Evolutionary conservation across 2,113 vertebrate genomes (phyloP), one percentile per base, ranked within the genome.

Genomic region (Oreochromis niloticus): DNA sequence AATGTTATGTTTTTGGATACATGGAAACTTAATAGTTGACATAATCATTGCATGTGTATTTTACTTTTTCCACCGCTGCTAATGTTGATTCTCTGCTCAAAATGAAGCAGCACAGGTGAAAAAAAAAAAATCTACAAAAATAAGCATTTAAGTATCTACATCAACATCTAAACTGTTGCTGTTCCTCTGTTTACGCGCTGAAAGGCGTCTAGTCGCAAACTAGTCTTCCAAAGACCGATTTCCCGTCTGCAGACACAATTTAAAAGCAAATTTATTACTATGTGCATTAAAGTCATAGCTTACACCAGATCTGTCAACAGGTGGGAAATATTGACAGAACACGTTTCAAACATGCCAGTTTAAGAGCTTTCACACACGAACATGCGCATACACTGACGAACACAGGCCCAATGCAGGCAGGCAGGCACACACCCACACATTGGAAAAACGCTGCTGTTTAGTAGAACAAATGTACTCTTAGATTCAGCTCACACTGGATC

Each of bases 61-160:
- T 78, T 50, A 78, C 71, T 50, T 78, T 50, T 78, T 32, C 27
- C 22, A 52, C 14, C 2, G 9, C 66, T 71, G 66, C 61, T 89
- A n/a, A 14, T 27, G 68, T 84, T 88, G 75, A 89, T 86, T 86
- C 83, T 83, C 71, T 46, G 83, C 85, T 90, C 83, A 78, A 32
- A 48, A 17, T 5, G 10, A 78, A 78, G 71, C 16, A 56, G 54
- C 55, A 83, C 32, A 5, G 11, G 57, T 30, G 17, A 22, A 66
- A 66, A 3, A 66, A 3, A 66, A 36, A 17, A 85, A 81, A 59
- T 56, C 78, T 91, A 90, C 81, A 95, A 94, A 94, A 94, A 92
- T 93, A 92, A 89, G 82, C 75, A 48, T 86, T 56, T 85, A 78
- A 50, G 27, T 73, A 73, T 92, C 80, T 82, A 89, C 78, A 79